phyloP scores from a whole-genome alignment of 2,113 vertebrate genomes.

The Rhea pennata region DNA sequence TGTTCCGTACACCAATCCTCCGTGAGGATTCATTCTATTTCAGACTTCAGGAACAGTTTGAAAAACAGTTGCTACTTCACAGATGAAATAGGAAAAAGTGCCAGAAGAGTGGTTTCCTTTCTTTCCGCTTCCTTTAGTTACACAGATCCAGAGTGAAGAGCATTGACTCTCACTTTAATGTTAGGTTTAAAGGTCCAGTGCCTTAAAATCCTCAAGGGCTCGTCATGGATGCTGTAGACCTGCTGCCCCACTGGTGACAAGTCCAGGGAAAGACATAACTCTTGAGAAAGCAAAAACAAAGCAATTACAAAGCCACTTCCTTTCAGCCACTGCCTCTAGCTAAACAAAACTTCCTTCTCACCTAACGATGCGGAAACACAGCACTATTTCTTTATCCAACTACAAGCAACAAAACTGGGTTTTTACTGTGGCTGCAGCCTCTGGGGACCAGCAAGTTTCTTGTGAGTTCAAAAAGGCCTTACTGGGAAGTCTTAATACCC shows the following conservation, averaged over 20 bases:
- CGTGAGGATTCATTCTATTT: not conserved
- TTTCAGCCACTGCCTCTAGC: not conserved
- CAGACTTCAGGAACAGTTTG: not conserved
- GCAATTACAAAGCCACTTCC: not conserved
- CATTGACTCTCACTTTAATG: not conserved
- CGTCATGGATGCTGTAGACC: not conserved
- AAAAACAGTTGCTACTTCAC: not conserved
- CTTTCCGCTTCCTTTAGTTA: not conserved
- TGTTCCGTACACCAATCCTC: not conserved
- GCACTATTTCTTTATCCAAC: not conserved
- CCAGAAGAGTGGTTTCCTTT: not conserved
- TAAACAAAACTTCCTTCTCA: not conserved
- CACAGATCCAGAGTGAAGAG: not conserved
- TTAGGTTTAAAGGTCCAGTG: not conserved
- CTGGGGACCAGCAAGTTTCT: not conserved
- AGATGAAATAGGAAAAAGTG: not conserved
- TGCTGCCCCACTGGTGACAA: not conserved
- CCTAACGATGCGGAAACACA: accelerated
- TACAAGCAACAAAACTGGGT: not conserved
- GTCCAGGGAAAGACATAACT: not conserved
- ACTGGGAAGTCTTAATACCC: not conserved
- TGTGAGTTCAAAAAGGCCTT: not conserved
- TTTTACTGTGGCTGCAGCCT: not conserved
- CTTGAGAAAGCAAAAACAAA: not conserved
- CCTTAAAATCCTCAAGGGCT: not conserved